These are phyloP conservation scores for Boloria selene DNA, from an alignment of 2,888 invertebrate species.

Conservation along the genomic window DNA sequence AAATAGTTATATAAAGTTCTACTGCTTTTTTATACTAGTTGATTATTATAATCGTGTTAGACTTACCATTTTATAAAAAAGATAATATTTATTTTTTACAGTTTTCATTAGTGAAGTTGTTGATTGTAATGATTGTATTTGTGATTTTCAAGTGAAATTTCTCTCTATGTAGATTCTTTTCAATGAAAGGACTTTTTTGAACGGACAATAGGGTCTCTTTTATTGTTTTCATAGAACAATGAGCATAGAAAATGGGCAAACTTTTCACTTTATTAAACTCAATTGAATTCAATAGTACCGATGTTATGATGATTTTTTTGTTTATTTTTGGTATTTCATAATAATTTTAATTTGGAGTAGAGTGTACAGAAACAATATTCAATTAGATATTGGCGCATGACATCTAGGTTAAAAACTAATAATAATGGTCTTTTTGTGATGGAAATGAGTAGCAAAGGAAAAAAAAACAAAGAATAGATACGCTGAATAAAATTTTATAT, in stretches of 20 bases:
- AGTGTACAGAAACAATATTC: too few relatives aligned
- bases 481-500: too few relatives aligned
- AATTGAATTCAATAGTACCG: conserved; percentile 34
- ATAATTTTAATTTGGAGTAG: neutral
- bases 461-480: too few relatives aligned
- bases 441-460: too few relatives aligned
- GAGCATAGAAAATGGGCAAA: conserved; percentile 39
- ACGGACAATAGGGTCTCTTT: conserved; percentile 40
- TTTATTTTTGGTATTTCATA: conserved; percentile 4
- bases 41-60: neutral
- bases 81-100: conserved; percentile 16
- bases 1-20: too few relatives aligned
- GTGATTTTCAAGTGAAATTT: conserved; percentile 38
- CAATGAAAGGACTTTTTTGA: conserved; percentile 40
- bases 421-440: too few relatives aligned
- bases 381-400: too few relatives aligned
- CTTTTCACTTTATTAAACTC: conserved; percentile 40
- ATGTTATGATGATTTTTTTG: conserved; percentile 21
- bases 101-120: conserved; percentile 29
- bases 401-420: too few relatives aligned
- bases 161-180: conserved; percentile 38
- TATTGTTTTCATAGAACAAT: conserved; percentile 45
- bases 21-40: too few relatives aligned
- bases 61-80: conserved; percentile 22
- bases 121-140: conserved; percentile 35